phyloP scores from a whole-genome alignment of 2,888 invertebrate species.

The Athrips mouffetella region DNA sequence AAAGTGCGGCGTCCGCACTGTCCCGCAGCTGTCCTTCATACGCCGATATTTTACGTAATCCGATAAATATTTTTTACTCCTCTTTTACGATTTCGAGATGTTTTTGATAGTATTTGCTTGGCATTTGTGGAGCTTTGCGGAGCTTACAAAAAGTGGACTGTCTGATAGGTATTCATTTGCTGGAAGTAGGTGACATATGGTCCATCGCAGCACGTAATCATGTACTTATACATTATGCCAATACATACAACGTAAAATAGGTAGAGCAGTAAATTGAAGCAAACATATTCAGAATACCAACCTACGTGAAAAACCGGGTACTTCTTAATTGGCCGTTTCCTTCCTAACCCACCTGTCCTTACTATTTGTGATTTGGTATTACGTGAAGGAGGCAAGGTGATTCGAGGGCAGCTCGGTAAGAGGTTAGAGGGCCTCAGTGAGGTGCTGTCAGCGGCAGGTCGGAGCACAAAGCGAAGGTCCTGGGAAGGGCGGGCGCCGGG shows the following conservation, averaged over 20 bases:
- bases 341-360: too few relatives aligned
- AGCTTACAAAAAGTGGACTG: background rate
- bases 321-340: background rate
- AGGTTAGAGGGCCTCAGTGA: constrained; percentile 33
- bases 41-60: constrained; percentile 56
- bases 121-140: constrained; percentile 6
- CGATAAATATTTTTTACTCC: constrained; percentile 63
- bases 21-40: constrained; percentile 62
- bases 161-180: background rate
- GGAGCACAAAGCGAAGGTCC: constrained; percentile 37
- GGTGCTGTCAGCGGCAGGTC: constrained; percentile 61
- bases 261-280: too few relatives aligned
- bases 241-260: too few relatives aligned
- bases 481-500: constrained; percentile 45
- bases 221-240: background rate
- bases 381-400: constrained; percentile 29
- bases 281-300: too few relatives aligned
- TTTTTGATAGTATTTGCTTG: constrained; percentile 8
- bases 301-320: background rate
- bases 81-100: constrained; percentile 28
- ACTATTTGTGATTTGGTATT: background rate
- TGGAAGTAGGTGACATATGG: too few relatives aligned
- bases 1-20: constrained; percentile 58
- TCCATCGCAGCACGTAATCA: background rate
- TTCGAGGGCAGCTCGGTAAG: constrained; percentile 52